These are phyloP conservation scores for Sycophaga agraensis DNA, from an alignment of 1,140 invertebrate species.

Conservation along the genomic window DNA sequence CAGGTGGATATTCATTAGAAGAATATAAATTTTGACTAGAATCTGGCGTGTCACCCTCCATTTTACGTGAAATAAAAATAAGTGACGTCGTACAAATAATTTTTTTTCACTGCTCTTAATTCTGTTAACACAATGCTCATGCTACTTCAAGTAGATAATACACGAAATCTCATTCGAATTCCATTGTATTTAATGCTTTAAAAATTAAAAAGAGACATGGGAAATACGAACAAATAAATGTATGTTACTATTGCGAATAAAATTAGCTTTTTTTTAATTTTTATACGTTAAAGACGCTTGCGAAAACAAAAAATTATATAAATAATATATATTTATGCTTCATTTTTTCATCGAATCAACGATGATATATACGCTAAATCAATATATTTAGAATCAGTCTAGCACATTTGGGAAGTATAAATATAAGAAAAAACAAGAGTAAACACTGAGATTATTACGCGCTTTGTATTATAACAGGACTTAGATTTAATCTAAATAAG, in stretches of 20 bases:
- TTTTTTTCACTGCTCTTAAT: slow-evolving; percentile 17
- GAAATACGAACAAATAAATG: too few species aligned
- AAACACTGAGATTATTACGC: not conserved
- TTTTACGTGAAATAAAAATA: slow-evolving; percentile 30
- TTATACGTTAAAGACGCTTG: not conserved
- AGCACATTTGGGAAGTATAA: slow-evolving; percentile 1
- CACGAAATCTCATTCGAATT: slow-evolving; percentile 1
- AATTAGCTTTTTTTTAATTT: slow-evolving; percentile 5
- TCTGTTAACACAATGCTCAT: slow-evolving; percentile 2
- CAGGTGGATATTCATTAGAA: slow-evolving; percentile 32
- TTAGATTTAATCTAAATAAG: slow-evolving; percentile 19
- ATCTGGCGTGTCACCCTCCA: slow-evolving; percentile 36
- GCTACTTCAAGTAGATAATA: not conserved
- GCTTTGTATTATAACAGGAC: not conserved
- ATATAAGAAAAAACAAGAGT: slow-evolving; percentile 1
- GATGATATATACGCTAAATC: not conserved
- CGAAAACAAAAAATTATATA: too few species aligned
- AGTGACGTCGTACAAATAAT: slow-evolving; percentile 28
- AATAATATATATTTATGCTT: slow-evolving; percentile 8
- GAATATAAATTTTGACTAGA: slow-evolving; percentile 53
- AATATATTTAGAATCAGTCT: slow-evolving; percentile 4
- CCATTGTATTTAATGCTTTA: too few species aligned
- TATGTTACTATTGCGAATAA: not conserved
- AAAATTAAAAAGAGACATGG: slow-evolving; percentile 17
- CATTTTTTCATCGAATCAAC: not conserved